Base-by-base conservation (phyloP, 2,888 invertebrate genomes). In the Lasioglossum leucozonium region DNA sequence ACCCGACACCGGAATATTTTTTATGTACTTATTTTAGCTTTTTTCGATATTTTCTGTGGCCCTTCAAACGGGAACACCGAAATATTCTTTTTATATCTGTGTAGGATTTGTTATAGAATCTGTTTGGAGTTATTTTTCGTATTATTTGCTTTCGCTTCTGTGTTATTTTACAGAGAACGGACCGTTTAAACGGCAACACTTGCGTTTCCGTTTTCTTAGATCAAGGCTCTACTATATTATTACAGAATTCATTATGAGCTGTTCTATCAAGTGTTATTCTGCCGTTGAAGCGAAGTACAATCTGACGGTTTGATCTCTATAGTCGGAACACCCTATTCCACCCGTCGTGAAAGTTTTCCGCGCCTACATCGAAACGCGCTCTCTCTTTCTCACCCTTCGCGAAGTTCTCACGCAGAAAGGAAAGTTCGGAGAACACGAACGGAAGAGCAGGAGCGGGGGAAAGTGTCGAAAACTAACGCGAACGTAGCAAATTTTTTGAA, bases 341-440 rank as follows among this genome's bases (percentile, higher is more conserved):
- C n/a, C 62, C 22, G 37, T 67, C 8, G 26, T 42, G 77, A 26
- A 26, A 77, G 40, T 47, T 62, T 30, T 22, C 51, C 34, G 67
- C 22, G 37, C 2, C 62, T 62, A 22, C 34, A 34, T 40, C 72
- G 22, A 76, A 72, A n/a, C 47, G 40, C 34, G 72, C 74, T 51
- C 16, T 44, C 34, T 34, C 74, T 51, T 5, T 44, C 34, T 34
- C 74, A 69, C 42, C 44, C 37, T 37, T 18, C 37, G 11, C 51
- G n/a, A 69, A 82, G 22, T 42, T 58, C 44, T 40, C 67, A 44
- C 22, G 55, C 11, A 55, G 58, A 73, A 71, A 58, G 82, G 34
- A 47, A 74, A 74, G 69, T 69, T 82, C 13, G 30, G 10, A 4
- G 22, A 30, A 40, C 13, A 30, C 4, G 22, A 34, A 10, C 65